Evolutionary conservation across 2,797 vertebrate species (phyloP), one percentile per base, ranked within the genome.

Genomic region (Scolopax rusticola): DNA sequence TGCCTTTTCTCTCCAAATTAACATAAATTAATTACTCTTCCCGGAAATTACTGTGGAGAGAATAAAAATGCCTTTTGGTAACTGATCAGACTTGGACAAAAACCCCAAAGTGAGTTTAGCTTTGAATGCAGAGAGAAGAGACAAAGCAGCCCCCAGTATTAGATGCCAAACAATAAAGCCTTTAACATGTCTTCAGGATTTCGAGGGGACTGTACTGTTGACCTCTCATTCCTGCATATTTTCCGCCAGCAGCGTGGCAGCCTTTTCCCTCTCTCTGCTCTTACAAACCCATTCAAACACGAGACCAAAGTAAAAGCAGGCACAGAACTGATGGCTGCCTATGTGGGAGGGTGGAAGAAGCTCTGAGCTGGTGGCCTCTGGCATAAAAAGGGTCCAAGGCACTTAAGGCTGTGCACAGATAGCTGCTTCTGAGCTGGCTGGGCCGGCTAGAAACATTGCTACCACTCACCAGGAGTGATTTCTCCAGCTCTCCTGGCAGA

Each of bases 211-310:
- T 94, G 86, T 92, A 54, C 60, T 93, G 69, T 82, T 95, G 96
- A 95, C 96, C 95, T 92, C 82, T 95, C 94, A 95, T 96, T 97
- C 92, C 95, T 96, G 95, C 76, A 87, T 97, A 94, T 93, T 94
- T 97, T 95, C 81, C 25, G 2, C 60, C 28, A 27, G 68, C 77
- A 93, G 74, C 3, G 5, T 73, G 79, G 94, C 76, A 93, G 63
- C 41, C 45, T 91, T 86, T 78, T 54, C 61, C 24, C 28, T 70
- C 69, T 51, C 1, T 90, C 17, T 61, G 41, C 57, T 92, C 64
- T 75, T 64, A 51, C 23, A 41, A 93, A 83, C 51, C 18, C 65
- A 65, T 85, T 32, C 73, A 8, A 78, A 14, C 13, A 14, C 0
- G 1, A 85, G 32, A 63, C 69, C 19, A 32, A 33, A 79, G 47